phyloP scores from a whole-genome alignment of 2,888 invertebrate genomes.

The Diabrotica balteata region DNA sequence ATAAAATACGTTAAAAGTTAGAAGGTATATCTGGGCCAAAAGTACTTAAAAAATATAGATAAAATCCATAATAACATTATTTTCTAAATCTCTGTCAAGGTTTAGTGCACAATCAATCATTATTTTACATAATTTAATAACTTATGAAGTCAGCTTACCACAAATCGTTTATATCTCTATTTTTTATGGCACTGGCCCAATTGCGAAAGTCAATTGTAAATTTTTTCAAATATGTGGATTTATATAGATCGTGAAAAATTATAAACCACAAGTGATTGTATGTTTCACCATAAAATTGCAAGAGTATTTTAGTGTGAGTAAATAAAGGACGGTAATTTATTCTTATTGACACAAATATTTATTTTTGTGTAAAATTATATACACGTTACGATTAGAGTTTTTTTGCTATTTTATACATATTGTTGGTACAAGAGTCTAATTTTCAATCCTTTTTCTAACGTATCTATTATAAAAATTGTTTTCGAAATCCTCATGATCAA shows the following conservation, averaged over 20 bases:
- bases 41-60: too few relatives aligned
- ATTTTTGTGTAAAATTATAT: too few relatives aligned
- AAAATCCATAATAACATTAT: not conserved
- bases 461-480: too few relatives aligned
- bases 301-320: not conserved
- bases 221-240: slow-evolving; percentile 29
- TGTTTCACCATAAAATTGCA: slow-evolving; percentile 21
- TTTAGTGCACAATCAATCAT: slow-evolving; percentile 29
- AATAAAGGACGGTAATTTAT: too few relatives aligned
- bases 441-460: too few relatives aligned
- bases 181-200: slow-evolving; percentile 16
- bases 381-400: too few relatives aligned
- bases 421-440: too few relatives aligned
- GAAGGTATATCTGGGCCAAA: too few relatives aligned
- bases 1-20: too few relatives aligned
- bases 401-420: too few relatives aligned
- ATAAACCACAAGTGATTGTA: slow-evolving; percentile 24
- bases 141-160: slow-evolving; percentile 1
- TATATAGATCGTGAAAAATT: slow-evolving; percentile 22
- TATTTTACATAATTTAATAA: slow-evolving; percentile 23
- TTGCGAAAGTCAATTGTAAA: slow-evolving; percentile 11
- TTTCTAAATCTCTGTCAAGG: slow-evolving; percentile 22
- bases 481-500: too few relatives aligned
- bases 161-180: slow-evolving; percentile 2
- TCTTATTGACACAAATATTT: too few relatives aligned